Evolutionary conservation across 2,888 invertebrate species (phyloP).

Genomic region (Melieria picta): DNA sequence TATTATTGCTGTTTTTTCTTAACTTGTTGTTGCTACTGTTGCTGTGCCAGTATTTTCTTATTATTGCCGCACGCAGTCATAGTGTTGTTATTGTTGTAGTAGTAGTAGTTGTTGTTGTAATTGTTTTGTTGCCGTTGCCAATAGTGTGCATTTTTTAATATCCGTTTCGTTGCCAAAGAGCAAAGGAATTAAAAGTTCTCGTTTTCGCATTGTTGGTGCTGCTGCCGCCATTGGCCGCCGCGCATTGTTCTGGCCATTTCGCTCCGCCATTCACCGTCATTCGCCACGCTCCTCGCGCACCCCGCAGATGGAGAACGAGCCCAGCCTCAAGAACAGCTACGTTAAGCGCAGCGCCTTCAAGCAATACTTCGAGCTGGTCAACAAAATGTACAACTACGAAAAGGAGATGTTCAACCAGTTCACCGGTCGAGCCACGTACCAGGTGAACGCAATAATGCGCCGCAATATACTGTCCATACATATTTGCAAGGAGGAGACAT

Average conservation of each 20-base stretch:
- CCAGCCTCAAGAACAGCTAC: slow-evolving; percentile 72
- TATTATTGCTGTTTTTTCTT: slow-evolving; percentile 5
- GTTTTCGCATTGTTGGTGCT: not conserved
- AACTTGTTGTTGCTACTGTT: not conserved
- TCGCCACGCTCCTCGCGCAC: not conserved
- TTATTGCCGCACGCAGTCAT: no score
- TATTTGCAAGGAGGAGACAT: slow-evolving; percentile 58
- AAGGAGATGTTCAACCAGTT: slow-evolving; percentile 78
- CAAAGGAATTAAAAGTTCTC: slow-evolving; percentile 25
- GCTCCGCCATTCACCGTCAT: not conserved
- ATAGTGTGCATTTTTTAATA: slow-evolving; percentile 30
- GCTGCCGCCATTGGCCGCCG: not conserved
- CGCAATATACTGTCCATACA: slow-evolving; percentile 74
- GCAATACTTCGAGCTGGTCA: slow-evolving; percentile 81
- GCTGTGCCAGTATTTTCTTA: not conserved
- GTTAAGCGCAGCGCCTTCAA: slow-evolving; percentile 80
- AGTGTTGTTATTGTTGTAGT: not conserved
- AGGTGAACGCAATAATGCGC: slow-evolving; percentile 76
- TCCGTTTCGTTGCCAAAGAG: slow-evolving; percentile 27
- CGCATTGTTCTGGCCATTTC: not conserved
- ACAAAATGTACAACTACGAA: slow-evolving; percentile 80
- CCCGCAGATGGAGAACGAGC: slow-evolving; percentile 58
- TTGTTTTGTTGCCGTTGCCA: slow-evolving; percentile 13
- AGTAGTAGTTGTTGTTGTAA: slow-evolving; percentile 8
- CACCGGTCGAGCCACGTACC: slow-evolving; percentile 72